phyloP scores from a whole-genome alignment of 64 coral and sea anemone genomes.

The Dendronephthya gigantea region DNA sequence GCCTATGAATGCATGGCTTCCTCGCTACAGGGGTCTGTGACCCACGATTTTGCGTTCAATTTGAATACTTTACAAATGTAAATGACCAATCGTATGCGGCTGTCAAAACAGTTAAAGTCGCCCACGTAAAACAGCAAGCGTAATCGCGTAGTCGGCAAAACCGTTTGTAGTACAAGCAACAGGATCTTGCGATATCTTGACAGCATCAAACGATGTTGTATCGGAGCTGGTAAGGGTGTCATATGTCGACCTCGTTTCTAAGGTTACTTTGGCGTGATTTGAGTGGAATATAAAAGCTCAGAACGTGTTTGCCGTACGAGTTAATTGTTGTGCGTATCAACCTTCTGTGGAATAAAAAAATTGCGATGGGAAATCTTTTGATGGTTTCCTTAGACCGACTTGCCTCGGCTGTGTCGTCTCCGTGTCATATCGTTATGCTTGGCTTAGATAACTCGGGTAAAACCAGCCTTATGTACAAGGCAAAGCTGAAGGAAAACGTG shows the following conservation, averaged over 20 bases:
- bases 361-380: neutral
- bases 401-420: neutral
- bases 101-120: neutral
- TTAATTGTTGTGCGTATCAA: neutral
- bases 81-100: neutral
- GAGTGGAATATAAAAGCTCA: neutral
- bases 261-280: neutral
- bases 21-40: neutral
- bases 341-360: neutral
- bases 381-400: neutral
- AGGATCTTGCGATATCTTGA: neutral
- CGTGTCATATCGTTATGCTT: conserved; percentile 92
- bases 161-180: neutral
- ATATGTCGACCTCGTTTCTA: neutral
- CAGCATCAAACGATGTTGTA: neutral
- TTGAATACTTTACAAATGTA: neutral
- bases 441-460: conserved; percentile 88
- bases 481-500: conserved; percentile 64
- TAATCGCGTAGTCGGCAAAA: neutral
- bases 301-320: neutral
- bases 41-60: neutral
- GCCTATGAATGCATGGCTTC: too few species aligned
- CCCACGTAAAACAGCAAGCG: neutral
- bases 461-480: conserved; percentile 82
- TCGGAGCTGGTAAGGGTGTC: neutral